These are phyloP conservation scores for Ypsolopha sequella DNA, from an alignment of 2,888 invertebrate genomes.

Conservation along the genomic window DNA sequence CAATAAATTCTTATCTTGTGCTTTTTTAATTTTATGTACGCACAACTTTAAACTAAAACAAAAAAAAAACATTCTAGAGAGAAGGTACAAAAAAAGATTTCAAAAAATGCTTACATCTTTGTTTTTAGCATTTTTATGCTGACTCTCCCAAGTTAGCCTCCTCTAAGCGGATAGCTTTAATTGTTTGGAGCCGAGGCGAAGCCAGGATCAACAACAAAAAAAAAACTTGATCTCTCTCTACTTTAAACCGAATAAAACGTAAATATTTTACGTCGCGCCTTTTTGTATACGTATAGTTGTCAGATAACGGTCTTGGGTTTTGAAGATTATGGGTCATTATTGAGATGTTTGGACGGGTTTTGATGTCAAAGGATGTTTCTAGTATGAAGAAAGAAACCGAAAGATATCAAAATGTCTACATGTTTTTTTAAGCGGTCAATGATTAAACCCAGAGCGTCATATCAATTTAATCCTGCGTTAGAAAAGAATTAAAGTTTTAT, in stretches of 20 bases:
- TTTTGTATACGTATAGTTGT: neutral
- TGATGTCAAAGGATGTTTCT: neutral
- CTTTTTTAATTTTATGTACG: too few species aligned
- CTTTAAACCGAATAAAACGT: neutral
- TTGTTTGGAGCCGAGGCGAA: conserved; percentile 47
- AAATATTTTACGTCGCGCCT: neutral
- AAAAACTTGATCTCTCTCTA: neutral
- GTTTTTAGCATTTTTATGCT: conserved; percentile 16
- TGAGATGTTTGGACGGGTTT: neutral
- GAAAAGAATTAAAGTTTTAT: too few species aligned
- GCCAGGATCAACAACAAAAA: conserved; percentile 7
- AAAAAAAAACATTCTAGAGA: too few species aligned
- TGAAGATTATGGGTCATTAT: neutral
- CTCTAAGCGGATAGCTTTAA: conserved; percentile 52
- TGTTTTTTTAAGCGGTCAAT: too few species aligned
- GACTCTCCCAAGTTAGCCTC: conserved; percentile 31
- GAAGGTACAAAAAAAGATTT: too few species aligned
- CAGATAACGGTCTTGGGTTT: neutral
- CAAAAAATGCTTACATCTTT: neutral
- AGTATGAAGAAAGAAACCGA: neutral
- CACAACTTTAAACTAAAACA: too few species aligned
- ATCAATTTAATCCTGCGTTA: too few species aligned
- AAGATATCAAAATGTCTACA: too few species aligned
- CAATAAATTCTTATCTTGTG: too few species aligned
- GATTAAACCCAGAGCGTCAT: too few species aligned